Base-by-base conservation (phyloP, 2,797 vertebrate species). In the Okamejei kenojei region DNA sequence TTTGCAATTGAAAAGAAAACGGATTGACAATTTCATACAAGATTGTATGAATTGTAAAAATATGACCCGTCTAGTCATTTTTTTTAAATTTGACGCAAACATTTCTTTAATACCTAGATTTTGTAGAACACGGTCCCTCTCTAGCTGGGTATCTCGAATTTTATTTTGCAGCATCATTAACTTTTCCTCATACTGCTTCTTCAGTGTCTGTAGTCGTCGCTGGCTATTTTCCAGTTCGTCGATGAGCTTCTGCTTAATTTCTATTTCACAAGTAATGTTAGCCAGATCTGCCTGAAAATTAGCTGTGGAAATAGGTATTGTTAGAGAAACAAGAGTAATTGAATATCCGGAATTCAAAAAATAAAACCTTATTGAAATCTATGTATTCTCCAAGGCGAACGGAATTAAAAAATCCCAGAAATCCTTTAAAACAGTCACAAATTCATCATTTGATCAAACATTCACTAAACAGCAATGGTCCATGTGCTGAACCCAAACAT, bases 201-300 rank as follows among this genome's bases (percentile, higher is more conserved):
- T 99, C 90, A 99, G 97, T 0, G 98, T 99, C 95, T 99, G 98
- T 86, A 99, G 95, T 32, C 98, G 97, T 93, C 97, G 95, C 95
- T 99, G 99, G 95, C 99, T 99, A 95, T 99, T 99, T 95, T 99
- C 99, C 93, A 99, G 96, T 94, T 99, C 98, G 93, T 99, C 99
- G 35, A 99, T 99, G 94, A 99, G 96, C 94, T 99, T 99, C 95
- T 99, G 98, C 95, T 99, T 99, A 95, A 99, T 99, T 94, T 98
- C 99, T 95, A 99, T 99, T 97, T 99, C 98, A 94, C 99, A 99
- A 23, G 99, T 99, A 95, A 99, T 99, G 95, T 98, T 99, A 94
- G 98, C 98, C 95, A 99, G 95, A 95, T 99, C 98, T 1, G 98
- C 98, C 94, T 99, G 98, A 94, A 98, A 97, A 94, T 97, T 97